Conservation (phyloP, 2,888 invertebrate species). For the Agriopis aurantiaria region DNA sequence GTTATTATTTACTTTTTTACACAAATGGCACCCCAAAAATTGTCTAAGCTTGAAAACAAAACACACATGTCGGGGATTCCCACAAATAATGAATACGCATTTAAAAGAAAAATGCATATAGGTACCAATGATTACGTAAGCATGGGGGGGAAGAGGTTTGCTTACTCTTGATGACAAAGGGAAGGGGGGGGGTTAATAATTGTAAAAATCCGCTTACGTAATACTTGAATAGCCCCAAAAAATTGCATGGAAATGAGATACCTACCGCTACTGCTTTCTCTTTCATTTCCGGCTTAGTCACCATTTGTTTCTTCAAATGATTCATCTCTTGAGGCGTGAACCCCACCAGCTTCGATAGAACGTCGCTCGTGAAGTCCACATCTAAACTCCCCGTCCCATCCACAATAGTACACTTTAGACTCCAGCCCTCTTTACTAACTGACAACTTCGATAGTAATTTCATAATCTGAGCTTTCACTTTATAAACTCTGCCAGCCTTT, state of each 20-base stretch:
- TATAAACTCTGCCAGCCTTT: slow-evolving; percentile 76
- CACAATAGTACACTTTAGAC: slow-evolving; percentile 83
- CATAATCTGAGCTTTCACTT: slow-evolving; percentile 86
- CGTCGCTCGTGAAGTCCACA: slow-evolving; percentile 85
- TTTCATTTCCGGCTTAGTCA: slow-evolving; percentile 67
- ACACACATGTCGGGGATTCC: no score
- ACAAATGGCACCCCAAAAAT: no score
- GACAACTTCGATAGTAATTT: slow-evolving; percentile 84
- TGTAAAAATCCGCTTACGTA: no score
- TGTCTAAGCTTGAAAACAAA: no score
- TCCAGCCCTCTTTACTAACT: slow-evolving; percentile 83
- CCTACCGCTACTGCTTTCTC: slow-evolving; percentile 69
- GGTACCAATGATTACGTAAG: no score
- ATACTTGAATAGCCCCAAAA: no score
- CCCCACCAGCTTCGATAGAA: slow-evolving; percentile 82
- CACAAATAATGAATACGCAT: no score
- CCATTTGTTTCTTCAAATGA: slow-evolving; percentile 72
- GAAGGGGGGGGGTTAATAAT: no score
- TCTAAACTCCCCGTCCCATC: slow-evolving; percentile 86
- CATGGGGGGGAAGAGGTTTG: no score
- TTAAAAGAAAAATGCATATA: no score
- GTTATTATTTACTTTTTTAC: no score
- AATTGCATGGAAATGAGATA: slow-evolving; percentile 17
- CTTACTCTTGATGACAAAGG: no score
- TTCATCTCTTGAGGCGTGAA: slow-evolving; percentile 79